These are phyloP conservation scores for Cristatella mucedo DNA, from an alignment of 2,888 invertebrate species.

Conservation along the genomic window DNA sequence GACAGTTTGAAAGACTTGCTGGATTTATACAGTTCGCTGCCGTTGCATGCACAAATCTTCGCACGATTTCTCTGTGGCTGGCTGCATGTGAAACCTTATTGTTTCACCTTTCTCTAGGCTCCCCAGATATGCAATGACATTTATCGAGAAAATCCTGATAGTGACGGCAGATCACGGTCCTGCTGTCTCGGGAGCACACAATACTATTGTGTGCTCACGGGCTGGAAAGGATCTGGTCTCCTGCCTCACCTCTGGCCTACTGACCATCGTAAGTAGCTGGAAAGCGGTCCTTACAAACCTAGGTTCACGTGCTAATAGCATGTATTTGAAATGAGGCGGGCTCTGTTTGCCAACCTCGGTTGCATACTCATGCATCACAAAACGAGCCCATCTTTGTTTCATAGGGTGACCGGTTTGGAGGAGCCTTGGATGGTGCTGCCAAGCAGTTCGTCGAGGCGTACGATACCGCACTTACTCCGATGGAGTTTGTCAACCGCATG, in stretches of 20 bases:
- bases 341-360: no score
- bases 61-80: no score
- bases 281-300: no score
- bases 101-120: slow-evolving; percentile 45
- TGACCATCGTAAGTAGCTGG: slow-evolving; percentile 77
- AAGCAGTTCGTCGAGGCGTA: slow-evolving; percentile 90
- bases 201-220: slow-evolving; percentile 90
- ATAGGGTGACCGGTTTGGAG: slow-evolving; percentile 93
- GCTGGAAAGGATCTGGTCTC: slow-evolving; percentile 95
- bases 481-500: slow-evolving; percentile 96
- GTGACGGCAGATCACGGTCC: slow-evolving; percentile 91
- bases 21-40: no score
- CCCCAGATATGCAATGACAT: slow-evolving; percentile 82
- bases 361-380: no score
- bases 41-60: no score
- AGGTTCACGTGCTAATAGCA: no score
- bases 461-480: slow-evolving; percentile 79
- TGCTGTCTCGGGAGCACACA: slow-evolving; percentile 94
- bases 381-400: no score
- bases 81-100: neutral
- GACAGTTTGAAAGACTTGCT: no score
- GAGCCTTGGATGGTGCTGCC: slow-evolving; percentile 94
- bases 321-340: no score
- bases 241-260: slow-evolving; percentile 78
- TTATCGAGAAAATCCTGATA: slow-evolving; percentile 97